These are phyloP conservation scores for Caradrina kadenii DNA, from an alignment of 2,888 invertebrate species.

Conservation along the genomic window DNA sequence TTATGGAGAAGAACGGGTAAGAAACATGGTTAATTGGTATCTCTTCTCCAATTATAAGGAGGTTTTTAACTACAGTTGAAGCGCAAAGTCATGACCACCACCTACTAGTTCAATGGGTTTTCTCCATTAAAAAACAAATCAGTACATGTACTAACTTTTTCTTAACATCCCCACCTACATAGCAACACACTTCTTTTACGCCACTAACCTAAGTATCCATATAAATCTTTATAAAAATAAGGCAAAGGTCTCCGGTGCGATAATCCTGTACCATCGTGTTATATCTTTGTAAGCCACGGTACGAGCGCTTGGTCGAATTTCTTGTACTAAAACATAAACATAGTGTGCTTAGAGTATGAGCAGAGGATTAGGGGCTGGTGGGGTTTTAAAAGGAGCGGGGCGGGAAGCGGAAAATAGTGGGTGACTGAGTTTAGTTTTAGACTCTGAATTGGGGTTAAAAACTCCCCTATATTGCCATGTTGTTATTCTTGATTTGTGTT, in stretches of 20 bases:
- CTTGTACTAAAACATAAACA: constrained; percentile 65
- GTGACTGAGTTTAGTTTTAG: background rate
- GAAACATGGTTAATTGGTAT: no score
- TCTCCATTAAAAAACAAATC: background rate
- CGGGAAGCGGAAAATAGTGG: background rate
- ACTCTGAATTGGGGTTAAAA: background rate
- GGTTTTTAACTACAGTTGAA: no score
- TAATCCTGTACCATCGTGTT: constrained; percentile 60
- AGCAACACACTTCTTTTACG: constrained; percentile 5
- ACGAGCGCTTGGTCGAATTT: constrained; percentile 59
- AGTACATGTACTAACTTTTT: background rate
- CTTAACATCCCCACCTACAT: background rate
- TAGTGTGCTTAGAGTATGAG: constrained; percentile 62
- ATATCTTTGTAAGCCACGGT: constrained; percentile 60
- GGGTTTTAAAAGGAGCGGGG: constrained; percentile 46
- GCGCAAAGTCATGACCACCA: no score
- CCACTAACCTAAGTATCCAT: constrained; percentile 9
- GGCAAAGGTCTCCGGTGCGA: constrained; percentile 44
- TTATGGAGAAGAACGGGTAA: no score
- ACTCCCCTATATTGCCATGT: no score
- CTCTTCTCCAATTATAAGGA: no score
- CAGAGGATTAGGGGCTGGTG: constrained; percentile 59
- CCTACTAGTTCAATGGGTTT: background rate
- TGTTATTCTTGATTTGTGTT: no score
- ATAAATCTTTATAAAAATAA: constrained; percentile 58